Base-by-base conservation (phyloP, 1,140 invertebrate species). In the Pteromalus puparum region DNA sequence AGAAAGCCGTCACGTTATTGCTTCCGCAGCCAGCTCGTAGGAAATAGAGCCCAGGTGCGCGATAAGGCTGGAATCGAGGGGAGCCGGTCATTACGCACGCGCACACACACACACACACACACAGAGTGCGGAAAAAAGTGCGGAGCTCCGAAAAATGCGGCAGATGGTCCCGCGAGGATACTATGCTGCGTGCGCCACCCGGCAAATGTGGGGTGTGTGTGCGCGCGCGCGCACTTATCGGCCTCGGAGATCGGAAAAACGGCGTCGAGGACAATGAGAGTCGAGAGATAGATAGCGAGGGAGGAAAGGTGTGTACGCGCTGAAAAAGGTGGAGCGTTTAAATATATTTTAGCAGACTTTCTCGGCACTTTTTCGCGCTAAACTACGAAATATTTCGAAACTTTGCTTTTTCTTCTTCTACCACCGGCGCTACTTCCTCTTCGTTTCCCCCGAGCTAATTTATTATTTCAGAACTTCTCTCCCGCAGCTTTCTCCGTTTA, bases 321-420 rank as follows among this genome's bases (percentile, higher is more conserved):
- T 15, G 30, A 30, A n/a, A 42, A 68, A 10, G 67, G 24, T 15
- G 48, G 30, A 74, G 26, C 30, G 21, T 53, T 61, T 65, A 74
- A 74, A 82, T 74, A 74, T 75, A 76, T 76, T 75, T 65, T 81
- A 53, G 68, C 68, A 15, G 78, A 42, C n/a, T 30, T 28, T 70
- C 26, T 26, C 26, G 6, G 67, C 67, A 79, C 77, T 61, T 42
- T 79, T 79, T 68, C 75, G 46, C 75, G 46, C 42, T 28, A 77
- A 77, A 77, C 46, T 75, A 75, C 73, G 73, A 75, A 75, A 75
- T 75, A 75, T 75, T 75, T 75, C 2, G n/a, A 42, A 75, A 75
- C 21, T 75, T 75, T 46, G 13, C 21, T 24, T 38, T 42, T 73
- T 70, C 28, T 61, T 61, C 53, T 70, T 70, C 2, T 26, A 7